Conservation (phyloP, 92 coral and sea anemone species). For the Bergia sp. region DNA sequence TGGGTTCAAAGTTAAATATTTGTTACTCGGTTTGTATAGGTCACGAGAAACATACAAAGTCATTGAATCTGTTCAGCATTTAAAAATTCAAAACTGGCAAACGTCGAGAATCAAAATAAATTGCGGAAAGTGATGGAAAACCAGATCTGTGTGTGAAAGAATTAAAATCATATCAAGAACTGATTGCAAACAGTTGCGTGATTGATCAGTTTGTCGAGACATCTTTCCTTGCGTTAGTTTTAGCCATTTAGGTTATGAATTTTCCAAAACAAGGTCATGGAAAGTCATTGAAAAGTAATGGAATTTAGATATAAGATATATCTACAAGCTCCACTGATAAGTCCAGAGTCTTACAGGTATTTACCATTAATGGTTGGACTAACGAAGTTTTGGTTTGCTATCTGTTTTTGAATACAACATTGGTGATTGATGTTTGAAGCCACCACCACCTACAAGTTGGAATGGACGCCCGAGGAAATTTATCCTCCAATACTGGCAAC, state of each 20-base stretch:
- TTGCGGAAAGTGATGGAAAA: background rate
- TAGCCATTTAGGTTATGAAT: background rate
- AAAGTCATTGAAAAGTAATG: background rate
- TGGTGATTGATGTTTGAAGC: background rate
- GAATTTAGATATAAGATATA: background rate
- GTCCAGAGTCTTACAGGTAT: no score
- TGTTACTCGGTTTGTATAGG: no score
- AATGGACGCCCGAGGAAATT: slow-evolving; percentile 27
- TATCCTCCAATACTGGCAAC: slow-evolving; percentile 31
- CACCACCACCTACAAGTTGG: background rate
- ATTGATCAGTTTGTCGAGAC: no score
- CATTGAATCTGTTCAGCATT: no score
- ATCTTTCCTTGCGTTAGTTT: background rate
- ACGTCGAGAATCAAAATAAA: background rate
- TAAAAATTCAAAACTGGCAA: no score
- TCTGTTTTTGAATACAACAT: background rate
- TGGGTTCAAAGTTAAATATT: no score
- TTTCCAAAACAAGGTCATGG: no score
- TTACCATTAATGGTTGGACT: background rate
- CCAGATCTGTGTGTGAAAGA: background rate
- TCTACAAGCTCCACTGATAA: background rate
- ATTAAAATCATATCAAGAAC: background rate
- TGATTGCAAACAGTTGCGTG: background rate
- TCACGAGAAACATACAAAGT: no score
- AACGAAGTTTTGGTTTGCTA: background rate